Percentiles rank a stretch among this genome's conserved stretches.
Evolutionary conservation across 2,797 vertebrate species (phyloP).

Genomic region (Microhierax caerulescens): DNA sequence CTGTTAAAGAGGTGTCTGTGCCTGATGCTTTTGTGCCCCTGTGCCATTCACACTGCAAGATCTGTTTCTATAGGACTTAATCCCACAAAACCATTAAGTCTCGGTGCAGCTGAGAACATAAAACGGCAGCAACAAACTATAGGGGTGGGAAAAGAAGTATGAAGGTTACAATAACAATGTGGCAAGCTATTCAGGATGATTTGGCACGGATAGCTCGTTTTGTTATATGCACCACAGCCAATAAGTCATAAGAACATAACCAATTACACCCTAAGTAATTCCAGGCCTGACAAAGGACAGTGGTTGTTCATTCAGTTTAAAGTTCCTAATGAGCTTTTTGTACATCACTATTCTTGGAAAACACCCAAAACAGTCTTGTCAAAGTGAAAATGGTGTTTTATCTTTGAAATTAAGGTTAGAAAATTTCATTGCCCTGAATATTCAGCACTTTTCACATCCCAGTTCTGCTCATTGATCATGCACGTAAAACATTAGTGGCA

Average conservation of each 20-base stretch:
- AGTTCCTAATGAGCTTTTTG: slow-evolving; percentile 40
- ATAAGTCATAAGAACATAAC: neutral
- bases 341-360: slow-evolving; percentile 28
- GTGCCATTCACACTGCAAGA: neutral
- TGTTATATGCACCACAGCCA: neutral
- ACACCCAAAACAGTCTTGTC: slow-evolving; percentile 13
- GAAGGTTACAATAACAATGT: neutral
- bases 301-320: neutral
- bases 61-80: neutral
- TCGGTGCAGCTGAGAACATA: neutral
- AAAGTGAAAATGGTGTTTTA: slow-evolving; percentile 47
- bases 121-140: neutral
- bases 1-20: neutral
- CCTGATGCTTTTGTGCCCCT: neutral
- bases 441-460: slow-evolving; percentile 47
- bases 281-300: slow-evolving; percentile 7
- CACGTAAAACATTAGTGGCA: slow-evolving; percentile 33
- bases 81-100: neutral
- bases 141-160: neutral
- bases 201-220: neutral
- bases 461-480: slow-evolving; percentile 57
- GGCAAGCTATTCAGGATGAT: neutral
- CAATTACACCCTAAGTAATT: slow-evolving; percentile 10
- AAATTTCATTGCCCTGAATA: slow-evolving; percentile 51
- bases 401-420: slow-evolving; percentile 63